phyloP scores from a whole-genome alignment of 2,113 vertebrate species.

The Hypomesus transpacificus region DNA sequence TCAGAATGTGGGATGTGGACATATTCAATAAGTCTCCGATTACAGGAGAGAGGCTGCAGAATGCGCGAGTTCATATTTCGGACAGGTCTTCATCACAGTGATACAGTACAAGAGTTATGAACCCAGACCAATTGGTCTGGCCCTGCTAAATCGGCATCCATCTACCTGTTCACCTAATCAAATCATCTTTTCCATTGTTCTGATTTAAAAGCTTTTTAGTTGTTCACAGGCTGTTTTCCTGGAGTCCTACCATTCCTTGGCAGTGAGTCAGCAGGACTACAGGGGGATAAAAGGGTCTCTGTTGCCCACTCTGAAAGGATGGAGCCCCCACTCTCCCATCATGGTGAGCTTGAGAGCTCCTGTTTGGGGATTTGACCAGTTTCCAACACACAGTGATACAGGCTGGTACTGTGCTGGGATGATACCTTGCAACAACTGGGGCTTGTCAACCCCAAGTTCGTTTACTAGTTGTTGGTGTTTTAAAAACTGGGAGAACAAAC shows the following conservation, averaged over 20 bases:
- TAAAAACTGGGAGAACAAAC: too few species aligned
- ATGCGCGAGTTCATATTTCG: background rate
- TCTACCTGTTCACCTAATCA: background rate
- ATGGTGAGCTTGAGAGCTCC: constrained; percentile 22
- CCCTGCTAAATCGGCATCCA: background rate
- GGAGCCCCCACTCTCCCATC: constrained; percentile 24
- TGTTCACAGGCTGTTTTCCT: background rate
- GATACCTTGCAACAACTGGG: constrained; percentile 40
- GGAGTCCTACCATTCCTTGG: background rate
- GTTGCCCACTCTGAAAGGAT: constrained; percentile 28
- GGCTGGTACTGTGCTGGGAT: constrained; percentile 20
- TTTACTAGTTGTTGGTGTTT: constrained; percentile 11
- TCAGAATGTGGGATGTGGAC: constrained; percentile 6
- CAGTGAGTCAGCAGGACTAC: background rate
- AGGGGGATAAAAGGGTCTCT: constrained; percentile 35
- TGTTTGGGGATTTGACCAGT: constrained; percentile 18
- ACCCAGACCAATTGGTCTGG: background rate
- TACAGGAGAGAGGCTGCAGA: background rate
- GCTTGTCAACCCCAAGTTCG: constrained; percentile 17
- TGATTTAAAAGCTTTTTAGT: background rate
- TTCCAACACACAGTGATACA: constrained; percentile 14
- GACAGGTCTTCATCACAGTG: background rate
- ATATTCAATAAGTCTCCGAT: background rate
- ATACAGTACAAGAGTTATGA: background rate
- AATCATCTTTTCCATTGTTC: background rate